phyloP scores from a whole-genome alignment of 2,113 vertebrate species.

The Chaetodon trifascialis region DNA sequence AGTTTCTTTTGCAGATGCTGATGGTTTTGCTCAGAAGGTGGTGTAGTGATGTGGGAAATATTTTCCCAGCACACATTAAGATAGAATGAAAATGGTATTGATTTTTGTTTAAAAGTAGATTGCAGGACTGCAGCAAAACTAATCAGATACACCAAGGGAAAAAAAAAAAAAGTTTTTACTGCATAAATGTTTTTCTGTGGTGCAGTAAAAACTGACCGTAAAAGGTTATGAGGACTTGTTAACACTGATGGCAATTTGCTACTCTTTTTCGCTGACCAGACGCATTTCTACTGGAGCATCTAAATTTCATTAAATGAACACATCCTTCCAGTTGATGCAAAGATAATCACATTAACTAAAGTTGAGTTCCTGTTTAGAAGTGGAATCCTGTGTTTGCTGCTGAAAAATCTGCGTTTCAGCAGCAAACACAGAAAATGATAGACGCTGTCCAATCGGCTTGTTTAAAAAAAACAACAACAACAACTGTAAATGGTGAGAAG shows the following conservation, averaged over 20 bases:
- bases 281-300: neutral
- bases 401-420: neutral
- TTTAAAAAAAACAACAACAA: neutral
- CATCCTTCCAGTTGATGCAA: neutral
- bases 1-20: neutral
- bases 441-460: neutral
- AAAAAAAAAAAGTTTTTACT: neutral
- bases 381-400: neutral
- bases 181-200: no score
- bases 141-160: slow-evolving; percentile 3
- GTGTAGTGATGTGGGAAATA: neutral
- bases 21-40: neutral
- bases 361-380: neutral
- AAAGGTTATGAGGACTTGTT: neutral
- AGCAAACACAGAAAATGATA: neutral
- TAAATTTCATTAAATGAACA: slow-evolving; percentile 11
- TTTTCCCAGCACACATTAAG: slow-evolving; percentile 9
- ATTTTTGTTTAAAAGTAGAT: slow-evolving; percentile 18
- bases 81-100: slow-evolving; percentile 5
- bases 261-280: slow-evolving; percentile 1
- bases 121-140: neutral
- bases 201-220: neutral
- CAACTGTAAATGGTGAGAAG: neutral
- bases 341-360: neutral
- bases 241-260: neutral